Evolutionary conservation across 2,113 vertebrate genomes (phyloP).

Genomic region (Mobula birostris): DNA sequence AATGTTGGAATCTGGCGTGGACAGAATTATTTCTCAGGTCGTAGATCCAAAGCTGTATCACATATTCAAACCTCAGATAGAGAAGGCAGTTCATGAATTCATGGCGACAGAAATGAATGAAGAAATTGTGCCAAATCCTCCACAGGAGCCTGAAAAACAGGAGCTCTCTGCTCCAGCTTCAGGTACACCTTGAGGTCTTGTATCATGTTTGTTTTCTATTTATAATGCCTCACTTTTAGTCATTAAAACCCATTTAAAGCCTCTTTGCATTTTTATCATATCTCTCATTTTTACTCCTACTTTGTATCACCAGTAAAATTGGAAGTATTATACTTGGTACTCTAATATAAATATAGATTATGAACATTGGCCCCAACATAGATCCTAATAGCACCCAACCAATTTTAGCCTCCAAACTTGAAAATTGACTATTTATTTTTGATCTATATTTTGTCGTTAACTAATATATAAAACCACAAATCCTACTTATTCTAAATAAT

Average conservation of each 20-base stretch:
- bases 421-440: too few relatives aligned
- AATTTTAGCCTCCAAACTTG: too few relatives aligned
- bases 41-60: conserved; percentile 79
- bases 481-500: too few relatives aligned
- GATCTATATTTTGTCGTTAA: too few relatives aligned
- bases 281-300: too few relatives aligned
- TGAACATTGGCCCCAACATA: too few relatives aligned
- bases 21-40: conserved; percentile 95
- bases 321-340: too few relatives aligned
- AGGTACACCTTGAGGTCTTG: conserved; percentile 73
- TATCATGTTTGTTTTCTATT: conserved; percentile 39
- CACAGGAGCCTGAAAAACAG: conserved; percentile 57
- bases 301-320: too few relatives aligned
- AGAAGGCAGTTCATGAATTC: conserved; percentile 85
- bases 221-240: background rate
- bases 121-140: conserved; percentile 59
- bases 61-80: conserved; percentile 88
- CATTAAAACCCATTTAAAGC: background rate
- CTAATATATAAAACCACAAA: too few relatives aligned
- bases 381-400: too few relatives aligned
- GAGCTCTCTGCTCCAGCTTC: conserved; percentile 66
- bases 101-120: conserved; percentile 69
- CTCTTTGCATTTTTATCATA: too few relatives aligned
- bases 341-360: too few relatives aligned
- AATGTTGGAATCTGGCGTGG: conserved; percentile 83